Evolutionary conservation across 2,113 vertebrate species (phyloP).

Genomic region (Sinocyclocheilus anshuiensis): DNA sequence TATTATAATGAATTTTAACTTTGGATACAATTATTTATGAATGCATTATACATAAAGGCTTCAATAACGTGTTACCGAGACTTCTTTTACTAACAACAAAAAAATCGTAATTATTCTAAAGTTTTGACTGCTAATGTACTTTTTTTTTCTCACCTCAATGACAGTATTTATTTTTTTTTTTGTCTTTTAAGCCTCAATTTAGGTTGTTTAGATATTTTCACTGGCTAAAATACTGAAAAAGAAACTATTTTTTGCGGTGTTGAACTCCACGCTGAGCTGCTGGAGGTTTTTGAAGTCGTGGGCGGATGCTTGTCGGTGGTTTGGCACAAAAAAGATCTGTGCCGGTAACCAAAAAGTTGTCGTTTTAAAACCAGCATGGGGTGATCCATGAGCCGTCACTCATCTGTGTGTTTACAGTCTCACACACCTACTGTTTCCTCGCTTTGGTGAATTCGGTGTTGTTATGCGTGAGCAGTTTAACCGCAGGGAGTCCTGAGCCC

Average conservation of each 20-base stretch:
- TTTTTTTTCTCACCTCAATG: no score
- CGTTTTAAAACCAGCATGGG: not conserved
- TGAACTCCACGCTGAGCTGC: not conserved
- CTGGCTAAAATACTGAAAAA: not conserved
- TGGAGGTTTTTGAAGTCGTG: not conserved
- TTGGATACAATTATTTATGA: not conserved
- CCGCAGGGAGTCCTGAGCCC: not conserved
- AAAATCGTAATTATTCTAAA: no score
- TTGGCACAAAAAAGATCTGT: not conserved
- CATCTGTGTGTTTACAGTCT: slow-evolving; percentile 18
- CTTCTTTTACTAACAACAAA: no score
- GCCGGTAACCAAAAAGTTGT: not conserved
- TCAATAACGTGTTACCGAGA: no score
- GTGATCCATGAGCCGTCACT: not conserved
- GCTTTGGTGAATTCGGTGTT: not conserved
- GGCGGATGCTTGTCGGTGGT: not conserved
- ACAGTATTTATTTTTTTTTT: no score
- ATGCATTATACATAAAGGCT: no score
- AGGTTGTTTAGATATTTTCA: not conserved
- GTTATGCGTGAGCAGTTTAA: slow-evolving; percentile 5
- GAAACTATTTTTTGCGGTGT: not conserved
- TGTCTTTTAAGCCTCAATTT: no score
- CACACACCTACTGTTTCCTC: slow-evolving; percentile 5
- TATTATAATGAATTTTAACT: not conserved
- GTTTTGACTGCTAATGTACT: no score